phyloP scores from a whole-genome alignment of 1,140 invertebrate species.

The Drosophila jambulina region DNA sequence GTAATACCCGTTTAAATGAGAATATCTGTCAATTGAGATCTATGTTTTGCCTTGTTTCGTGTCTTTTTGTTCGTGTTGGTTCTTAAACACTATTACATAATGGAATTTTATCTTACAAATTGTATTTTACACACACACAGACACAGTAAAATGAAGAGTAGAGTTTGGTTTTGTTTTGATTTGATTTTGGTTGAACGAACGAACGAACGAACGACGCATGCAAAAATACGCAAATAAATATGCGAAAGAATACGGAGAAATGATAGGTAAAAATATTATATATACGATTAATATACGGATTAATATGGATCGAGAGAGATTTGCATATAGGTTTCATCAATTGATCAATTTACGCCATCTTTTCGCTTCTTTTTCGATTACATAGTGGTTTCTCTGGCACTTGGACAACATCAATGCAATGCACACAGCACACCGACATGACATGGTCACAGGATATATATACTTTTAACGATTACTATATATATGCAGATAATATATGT shows the following conservation, averaged over 20 bases:
- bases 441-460: slow-evolving; percentile 33
- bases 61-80: slow-evolving; percentile 47
- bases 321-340: slow-evolving; percentile 31
- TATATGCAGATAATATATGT: slow-evolving; percentile 29
- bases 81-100: slow-evolving; percentile 66
- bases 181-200: slow-evolving; percentile 57
- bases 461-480: slow-evolving; percentile 11
- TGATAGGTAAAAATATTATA: slow-evolving; percentile 60
- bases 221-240: slow-evolving; percentile 77
- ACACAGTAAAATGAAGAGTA: slow-evolving; percentile 80
- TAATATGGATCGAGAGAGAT: slow-evolving; percentile 45
- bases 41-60: slow-evolving; percentile 9
- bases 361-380: slow-evolving; percentile 1
- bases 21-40: neutral
- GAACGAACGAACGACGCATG: slow-evolving; percentile 78
- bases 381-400: slow-evolving; percentile 4
- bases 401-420: slow-evolving; percentile 33
- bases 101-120: slow-evolving; percentile 78
- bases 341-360: slow-evolving; percentile 27
- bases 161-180: slow-evolving; percentile 44
- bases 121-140: slow-evolving; percentile 78
- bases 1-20: too few species aligned
- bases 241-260: slow-evolving; percentile 74
- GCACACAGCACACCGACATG: slow-evolving; percentile 23
- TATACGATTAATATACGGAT: slow-evolving; percentile 51